These are phyloP conservation scores for Cheilosia scutellata DNA, from an alignment of 2,888 invertebrate genomes.

Conservation along the genomic window DNA sequence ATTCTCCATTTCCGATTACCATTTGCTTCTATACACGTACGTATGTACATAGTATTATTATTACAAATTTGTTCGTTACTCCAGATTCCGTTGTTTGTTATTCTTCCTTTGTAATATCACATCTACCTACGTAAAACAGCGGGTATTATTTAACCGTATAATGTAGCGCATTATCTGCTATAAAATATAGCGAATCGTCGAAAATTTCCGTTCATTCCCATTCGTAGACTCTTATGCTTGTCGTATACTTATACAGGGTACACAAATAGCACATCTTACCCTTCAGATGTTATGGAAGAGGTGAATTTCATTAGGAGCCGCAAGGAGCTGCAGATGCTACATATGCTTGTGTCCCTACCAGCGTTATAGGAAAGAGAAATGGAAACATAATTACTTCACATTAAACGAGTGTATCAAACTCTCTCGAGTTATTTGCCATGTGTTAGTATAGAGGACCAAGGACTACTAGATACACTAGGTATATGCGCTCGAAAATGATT, in stretches of 20 bases:
- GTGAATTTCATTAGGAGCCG: conserved; percentile 55
- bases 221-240: conserved; percentile 15
- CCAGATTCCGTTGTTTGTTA: conserved; percentile 11
- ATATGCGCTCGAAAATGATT: conserved; percentile 52
- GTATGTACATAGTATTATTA: conserved; percentile 39
- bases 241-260: conserved; percentile 8
- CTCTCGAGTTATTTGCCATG: conserved; percentile 36
- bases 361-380: conserved; percentile 40
- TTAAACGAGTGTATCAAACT: conserved; percentile 64
- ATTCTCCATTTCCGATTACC: conserved; percentile 71
- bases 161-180: conserved; percentile 64
- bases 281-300: conserved; percentile 19
- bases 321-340: conserved; percentile 15
- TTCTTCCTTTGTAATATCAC: conserved; percentile 22
- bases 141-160: conserved; percentile 60
- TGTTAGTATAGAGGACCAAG: conserved; percentile 24
- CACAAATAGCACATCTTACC: conserved; percentile 22
- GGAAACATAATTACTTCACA: conserved; percentile 65
- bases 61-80: conserved; percentile 34
- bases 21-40: conserved; percentile 42
- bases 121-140: conserved; percentile 9
- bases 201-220: conserved; percentile 58
- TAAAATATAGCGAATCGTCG: conserved; percentile 62
- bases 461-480: conserved; percentile 25
- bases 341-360: conserved; percentile 11